Base-by-base conservation (phyloP, 2,888 invertebrate genomes). In the Caenorhabditis afra region DNA sequence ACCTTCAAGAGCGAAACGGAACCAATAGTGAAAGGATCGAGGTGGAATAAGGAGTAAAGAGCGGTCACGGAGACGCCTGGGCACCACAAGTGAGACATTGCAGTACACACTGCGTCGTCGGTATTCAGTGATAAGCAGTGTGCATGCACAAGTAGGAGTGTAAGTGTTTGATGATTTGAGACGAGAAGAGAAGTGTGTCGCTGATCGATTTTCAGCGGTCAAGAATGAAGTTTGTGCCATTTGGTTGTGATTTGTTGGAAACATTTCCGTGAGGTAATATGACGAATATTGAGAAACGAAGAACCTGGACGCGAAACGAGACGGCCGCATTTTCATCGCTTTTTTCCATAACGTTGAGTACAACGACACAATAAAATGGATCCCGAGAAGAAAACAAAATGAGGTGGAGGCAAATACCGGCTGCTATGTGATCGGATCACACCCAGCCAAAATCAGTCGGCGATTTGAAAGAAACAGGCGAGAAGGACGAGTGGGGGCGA, bases 191-290 rank as follows among this genome's bases (percentile, higher is more conserved):
- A 57, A 22, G 18, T 47, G 37, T 14, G 57, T 49, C 20, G 20
- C 22, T 20, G 39, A 59, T 59, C 53, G 68, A 68, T 68, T 59
- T 68, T 68, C 59, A 71, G 53, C 45, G 71, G 49, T 52, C 41
- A 39, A 59, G 29, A 8, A 16, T 11, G 52, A 14, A 23, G 14
- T 47, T 44, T 44, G 44, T 44, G 44, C 3, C 44, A 44, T 44
- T n/a, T 11, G 44, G n/a, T 44, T 44, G 44, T 44, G 44, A 44
- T 44, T 44, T 44, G 29, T 3, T 7, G 29, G 29, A 7, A 7
- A 29, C 29, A 7, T 5, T 29, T 29, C 29, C 29, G 29, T 29
- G 29, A 29, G 29, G 29, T 29, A 29, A 29, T 29, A 29, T 29
- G 29, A 29, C 29, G 29, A 7, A 29, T n/a, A n/a, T 3, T 29